Percentiles rank a stretch among this genome's conserved stretches.
phyloP scores from a whole-genome alignment of 1,140 invertebrate genomes.

The Zaprionus tsacasi region DNA sequence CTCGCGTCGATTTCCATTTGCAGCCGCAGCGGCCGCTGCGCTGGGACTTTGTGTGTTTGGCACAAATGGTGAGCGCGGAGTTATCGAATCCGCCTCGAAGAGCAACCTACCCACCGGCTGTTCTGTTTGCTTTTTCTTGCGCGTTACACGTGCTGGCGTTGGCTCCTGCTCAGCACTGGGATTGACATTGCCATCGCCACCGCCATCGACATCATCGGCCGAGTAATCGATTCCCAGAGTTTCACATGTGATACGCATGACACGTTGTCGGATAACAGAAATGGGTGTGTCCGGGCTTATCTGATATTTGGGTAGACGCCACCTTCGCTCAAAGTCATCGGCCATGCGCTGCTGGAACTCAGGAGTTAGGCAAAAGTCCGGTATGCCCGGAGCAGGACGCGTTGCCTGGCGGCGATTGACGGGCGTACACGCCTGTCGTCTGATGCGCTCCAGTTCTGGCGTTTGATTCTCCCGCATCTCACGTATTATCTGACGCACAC shows the following conservation, averaged over 20 bases:
- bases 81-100: conserved; percentile 23
- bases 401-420: conserved; percentile 54
- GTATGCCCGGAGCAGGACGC: conserved; percentile 62
- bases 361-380: conserved; percentile 74
- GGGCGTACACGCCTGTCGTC: conserved; percentile 72
- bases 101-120: conserved; percentile 30
- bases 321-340: conserved; percentile 75
- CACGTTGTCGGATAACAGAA: conserved; percentile 67
- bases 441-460: conserved; percentile 75
- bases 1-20: not conserved
- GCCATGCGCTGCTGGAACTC: conserved; percentile 80
- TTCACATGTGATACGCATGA: conserved; percentile 75
- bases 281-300: conserved; percentile 75
- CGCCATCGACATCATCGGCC: not conserved
- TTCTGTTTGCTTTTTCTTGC: conserved; percentile 2
- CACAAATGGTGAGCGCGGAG: conserved; percentile 36
- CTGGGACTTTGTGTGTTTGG: conserved; percentile 52
- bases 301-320: conserved; percentile 74
- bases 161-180: conserved; percentile 2
- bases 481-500: conserved; percentile 72
- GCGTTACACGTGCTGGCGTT: not conserved
- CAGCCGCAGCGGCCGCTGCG: not conserved
- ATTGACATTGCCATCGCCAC: not conserved
- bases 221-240: conserved; percentile 70
- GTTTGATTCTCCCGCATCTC: conserved; percentile 80